Evolutionary conservation across 2,113 vertebrate genomes (phyloP).

Genomic region (Peromyscus californicus): DNA sequence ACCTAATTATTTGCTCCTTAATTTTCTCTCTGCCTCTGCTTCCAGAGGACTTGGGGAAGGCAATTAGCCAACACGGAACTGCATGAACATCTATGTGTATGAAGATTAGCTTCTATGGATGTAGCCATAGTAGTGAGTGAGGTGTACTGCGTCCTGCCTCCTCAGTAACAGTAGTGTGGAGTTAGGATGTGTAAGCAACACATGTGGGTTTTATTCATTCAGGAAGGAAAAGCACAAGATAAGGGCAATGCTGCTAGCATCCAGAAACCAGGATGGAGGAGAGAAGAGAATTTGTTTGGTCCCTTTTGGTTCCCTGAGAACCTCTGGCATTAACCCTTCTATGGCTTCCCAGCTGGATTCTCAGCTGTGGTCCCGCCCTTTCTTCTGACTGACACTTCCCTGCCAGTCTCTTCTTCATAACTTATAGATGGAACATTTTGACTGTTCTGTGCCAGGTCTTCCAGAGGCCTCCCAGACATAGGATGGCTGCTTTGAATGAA

Average conservation of each 20-base stretch:
- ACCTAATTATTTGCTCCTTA: constrained; percentile 68
- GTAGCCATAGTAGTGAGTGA: neutral
- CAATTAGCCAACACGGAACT: constrained; percentile 3
- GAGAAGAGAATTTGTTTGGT: neutral
- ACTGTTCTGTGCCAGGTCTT: neutral
- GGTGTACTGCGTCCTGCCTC: fast-evolving
- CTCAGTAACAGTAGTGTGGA: neutral
- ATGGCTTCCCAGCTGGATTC: neutral
- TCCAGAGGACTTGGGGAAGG: constrained; percentile 44
- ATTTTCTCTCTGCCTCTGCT: constrained; percentile 30
- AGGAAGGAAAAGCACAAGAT: neutral
- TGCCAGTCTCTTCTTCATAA: neutral
- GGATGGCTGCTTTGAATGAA: neutral
- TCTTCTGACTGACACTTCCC: neutral
- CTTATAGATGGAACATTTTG: neutral
- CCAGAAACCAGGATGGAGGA: neutral
- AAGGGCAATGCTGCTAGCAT: neutral
- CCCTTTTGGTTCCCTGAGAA: neutral
- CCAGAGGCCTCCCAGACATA: neutral
- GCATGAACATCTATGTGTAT: neutral
- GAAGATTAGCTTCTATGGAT: neutral
- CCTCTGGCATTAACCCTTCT: neutral
- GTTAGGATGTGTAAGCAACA: neutral
- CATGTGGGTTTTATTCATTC: neutral
- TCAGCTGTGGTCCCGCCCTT: neutral